These are phyloP conservation scores for Chamaetylas fuelleborni DNA, from an alignment of 2,113 vertebrate species.

Conservation along the genomic window DNA sequence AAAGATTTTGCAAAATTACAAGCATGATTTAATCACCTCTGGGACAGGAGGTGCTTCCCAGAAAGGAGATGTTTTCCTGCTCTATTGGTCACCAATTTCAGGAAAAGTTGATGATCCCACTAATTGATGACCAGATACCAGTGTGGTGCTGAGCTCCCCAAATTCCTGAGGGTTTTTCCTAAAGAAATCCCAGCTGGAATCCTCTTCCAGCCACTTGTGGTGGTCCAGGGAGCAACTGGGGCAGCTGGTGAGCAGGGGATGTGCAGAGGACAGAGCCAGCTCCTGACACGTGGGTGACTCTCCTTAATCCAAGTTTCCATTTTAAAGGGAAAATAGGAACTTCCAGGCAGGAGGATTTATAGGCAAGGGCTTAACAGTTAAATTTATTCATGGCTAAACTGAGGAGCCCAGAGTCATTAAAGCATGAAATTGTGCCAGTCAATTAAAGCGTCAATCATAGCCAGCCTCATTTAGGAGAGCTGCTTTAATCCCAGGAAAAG, in stretches of 20 bases:
- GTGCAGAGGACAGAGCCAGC: neutral
- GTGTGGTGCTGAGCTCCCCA: neutral
- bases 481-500: conserved; percentile 47
- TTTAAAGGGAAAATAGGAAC: neutral
- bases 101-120: neutral
- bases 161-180: neutral
- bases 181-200: neutral
- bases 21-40: neutral
- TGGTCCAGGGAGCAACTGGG: neutral
- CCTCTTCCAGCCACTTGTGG: neutral
- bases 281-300: accelerated
- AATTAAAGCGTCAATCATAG: conserved; percentile 50
- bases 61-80: neutral
- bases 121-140: neutral
- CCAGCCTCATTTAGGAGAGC: conserved; percentile 24
- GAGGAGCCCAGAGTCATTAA: conserved; percentile 52
- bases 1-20: neutral
- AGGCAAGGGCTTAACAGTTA: neutral
- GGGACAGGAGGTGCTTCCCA: neutral
- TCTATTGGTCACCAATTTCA: neutral
- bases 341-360: conserved; percentile 27
- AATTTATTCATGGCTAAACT: conserved; percentile 59
- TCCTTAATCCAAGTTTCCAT: neutral
- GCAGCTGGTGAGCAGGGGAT: neutral
- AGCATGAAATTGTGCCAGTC: conserved; percentile 67